Evolutionary conservation across 2,113 vertebrate species (phyloP).

Genomic region (Toxostoma redivivum): DNA sequence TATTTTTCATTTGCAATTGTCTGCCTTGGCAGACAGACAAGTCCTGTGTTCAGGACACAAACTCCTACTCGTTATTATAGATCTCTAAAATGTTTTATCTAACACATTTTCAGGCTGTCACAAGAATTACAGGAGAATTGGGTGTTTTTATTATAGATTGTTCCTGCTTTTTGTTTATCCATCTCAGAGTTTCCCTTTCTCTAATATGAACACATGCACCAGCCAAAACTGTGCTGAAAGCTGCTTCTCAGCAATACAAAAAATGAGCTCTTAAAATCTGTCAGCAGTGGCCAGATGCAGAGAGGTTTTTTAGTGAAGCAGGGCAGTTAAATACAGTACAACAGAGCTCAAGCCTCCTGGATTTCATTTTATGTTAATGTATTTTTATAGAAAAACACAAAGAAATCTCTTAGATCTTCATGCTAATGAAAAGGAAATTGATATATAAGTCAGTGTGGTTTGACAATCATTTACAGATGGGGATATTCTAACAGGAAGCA

Average conservation of each 20-base stretch:
- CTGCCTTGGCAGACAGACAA: background rate
- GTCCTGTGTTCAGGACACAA: background rate
- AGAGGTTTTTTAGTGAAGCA: slow-evolving; percentile 6
- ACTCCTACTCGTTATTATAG: background rate
- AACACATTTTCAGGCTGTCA: background rate
- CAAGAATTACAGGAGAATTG: background rate
- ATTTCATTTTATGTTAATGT: slow-evolving; percentile 16
- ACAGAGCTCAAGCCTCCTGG: background rate
- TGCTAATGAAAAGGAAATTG: background rate
- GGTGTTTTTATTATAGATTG: background rate
- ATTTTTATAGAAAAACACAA: background rate
- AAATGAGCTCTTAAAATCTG: background rate
- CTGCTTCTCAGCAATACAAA: background rate
- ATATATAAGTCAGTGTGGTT: background rate
- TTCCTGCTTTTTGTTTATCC: background rate
- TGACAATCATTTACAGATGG: background rate
- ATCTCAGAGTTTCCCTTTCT: background rate
- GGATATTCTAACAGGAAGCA: background rate
- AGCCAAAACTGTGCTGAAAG: background rate
- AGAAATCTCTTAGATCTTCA: background rate
- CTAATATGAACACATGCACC: background rate
- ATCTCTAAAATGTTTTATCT: background rate
- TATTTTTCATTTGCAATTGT: background rate
- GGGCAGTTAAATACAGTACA: background rate
- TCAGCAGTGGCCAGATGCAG: background rate